Conservation (phyloP, 2,888 invertebrate genomes). For the Oegoconia quadripuncta region DNA sequence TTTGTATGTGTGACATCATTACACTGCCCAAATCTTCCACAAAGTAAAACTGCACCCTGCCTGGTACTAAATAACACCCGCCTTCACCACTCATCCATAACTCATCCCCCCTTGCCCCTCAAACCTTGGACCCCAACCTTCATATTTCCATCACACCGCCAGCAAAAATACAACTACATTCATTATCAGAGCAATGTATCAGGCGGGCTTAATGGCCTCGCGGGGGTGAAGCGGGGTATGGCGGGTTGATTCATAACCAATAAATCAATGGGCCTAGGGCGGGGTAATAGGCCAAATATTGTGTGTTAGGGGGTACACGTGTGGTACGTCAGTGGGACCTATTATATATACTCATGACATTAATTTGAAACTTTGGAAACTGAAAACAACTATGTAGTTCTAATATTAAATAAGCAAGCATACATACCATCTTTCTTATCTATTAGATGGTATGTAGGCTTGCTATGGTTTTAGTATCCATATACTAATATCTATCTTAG, state of each 20-base stretch:
- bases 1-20: not conserved
- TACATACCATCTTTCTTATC: no score
- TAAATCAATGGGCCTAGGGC: slow-evolving; percentile 56
- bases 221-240: slow-evolving; percentile 18
- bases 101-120: slow-evolving; percentile 18
- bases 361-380: no score
- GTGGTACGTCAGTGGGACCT: not conserved
- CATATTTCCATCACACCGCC: slow-evolving; percentile 71
- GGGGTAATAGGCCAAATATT: slow-evolving; percentile 74
- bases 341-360: no score
- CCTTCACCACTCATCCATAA: slow-evolving; percentile 25
- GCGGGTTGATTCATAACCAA: slow-evolving; percentile 52
- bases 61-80: slow-evolving; percentile 8
- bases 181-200: slow-evolving; percentile 74
- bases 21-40: not conserved
- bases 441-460: no score
- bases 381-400: no score
- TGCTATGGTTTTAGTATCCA: no score
- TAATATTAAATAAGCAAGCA: no score
- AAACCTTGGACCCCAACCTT: slow-evolving; percentile 32
- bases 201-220: slow-evolving; percentile 37
- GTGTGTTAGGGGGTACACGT: slow-evolving; percentile 33
- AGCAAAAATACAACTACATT: slow-evolving; percentile 73
- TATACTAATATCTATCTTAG: no score
- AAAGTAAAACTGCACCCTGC: not conserved